phyloP scores from a whole-genome alignment of 2,888 invertebrate genomes.

The Stomorhina lunata region DNA sequence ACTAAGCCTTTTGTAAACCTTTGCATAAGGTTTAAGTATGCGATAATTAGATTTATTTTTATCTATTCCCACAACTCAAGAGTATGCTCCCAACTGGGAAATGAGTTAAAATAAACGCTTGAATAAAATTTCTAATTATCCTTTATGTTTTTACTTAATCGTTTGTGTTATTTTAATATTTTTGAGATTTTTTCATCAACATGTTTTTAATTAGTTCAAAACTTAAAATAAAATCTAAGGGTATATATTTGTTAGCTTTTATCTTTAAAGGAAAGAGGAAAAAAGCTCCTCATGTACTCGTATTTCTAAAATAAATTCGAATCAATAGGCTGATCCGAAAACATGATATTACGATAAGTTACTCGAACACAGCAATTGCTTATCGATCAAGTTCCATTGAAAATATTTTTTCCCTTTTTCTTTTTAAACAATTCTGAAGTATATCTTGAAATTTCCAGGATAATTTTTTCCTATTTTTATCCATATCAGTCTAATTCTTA shows the following conservation, averaged over 20 bases:
- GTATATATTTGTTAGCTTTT: not conserved
- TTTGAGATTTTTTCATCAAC: constrained; percentile 30
- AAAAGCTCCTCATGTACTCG: not conserved
- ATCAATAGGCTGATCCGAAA: too few relatives aligned
- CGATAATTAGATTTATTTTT: constrained; percentile 27
- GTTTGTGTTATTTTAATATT: not conserved
- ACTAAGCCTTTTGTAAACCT: not conserved
- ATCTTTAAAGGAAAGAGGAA: not conserved
- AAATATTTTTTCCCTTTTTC: too few relatives aligned
- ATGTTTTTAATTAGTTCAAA: constrained; percentile 54
- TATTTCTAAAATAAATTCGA: too few relatives aligned
- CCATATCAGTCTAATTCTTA: not conserved
- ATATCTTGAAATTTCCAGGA: too few relatives aligned
- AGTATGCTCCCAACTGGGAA: not conserved
- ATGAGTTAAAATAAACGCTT: not conserved
- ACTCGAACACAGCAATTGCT: too few relatives aligned
- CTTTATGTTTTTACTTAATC: not conserved
- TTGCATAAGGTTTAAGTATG: not conserved
- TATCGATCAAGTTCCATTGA: too few relatives aligned
- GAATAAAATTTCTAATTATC: constrained; percentile 33
- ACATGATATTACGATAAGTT: too few relatives aligned
- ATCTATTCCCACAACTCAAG: not conserved
- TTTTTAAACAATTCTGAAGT: too few relatives aligned
- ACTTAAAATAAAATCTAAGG: constrained; percentile 11
- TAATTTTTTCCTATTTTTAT: too few relatives aligned